These are phyloP conservation scores for Agrotis puta DNA, from an alignment of 2,888 invertebrate species.

Conservation along the genomic window DNA sequence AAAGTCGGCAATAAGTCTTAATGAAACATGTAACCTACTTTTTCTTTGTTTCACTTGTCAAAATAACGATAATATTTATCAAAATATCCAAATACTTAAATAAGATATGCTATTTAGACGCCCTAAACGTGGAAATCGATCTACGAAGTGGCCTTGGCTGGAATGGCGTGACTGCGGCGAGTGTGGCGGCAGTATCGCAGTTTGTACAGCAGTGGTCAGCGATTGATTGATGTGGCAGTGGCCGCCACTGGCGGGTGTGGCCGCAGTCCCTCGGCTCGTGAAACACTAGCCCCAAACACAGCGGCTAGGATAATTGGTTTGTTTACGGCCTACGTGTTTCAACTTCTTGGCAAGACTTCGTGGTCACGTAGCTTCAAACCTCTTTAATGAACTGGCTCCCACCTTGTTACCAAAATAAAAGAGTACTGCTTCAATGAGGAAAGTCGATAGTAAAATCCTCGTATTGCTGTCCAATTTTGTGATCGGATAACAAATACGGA, in stretches of 20 bases:
- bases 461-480: conserved; percentile 12
- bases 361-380: conserved; percentile 20
- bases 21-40: neutral
- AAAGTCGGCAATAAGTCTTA: neutral
- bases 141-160: conserved; percentile 50
- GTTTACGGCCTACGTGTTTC: conserved; percentile 58
- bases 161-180: conserved; percentile 61
- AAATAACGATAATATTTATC: neutral
- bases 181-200: conserved; percentile 58
- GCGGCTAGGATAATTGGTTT: conserved; percentile 69
- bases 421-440: conserved; percentile 10
- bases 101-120: conserved; percentile 34
- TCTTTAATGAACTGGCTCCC: conserved; percentile 21
- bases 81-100: conserved; percentile 25
- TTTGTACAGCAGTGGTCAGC: conserved; percentile 67
- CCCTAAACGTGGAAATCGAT: conserved; percentile 56
- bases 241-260: conserved; percentile 67
- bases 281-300: conserved; percentile 51
- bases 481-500: conserved; percentile 19
- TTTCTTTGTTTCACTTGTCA: conserved; percentile 2
- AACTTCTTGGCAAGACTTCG: conserved; percentile 30
- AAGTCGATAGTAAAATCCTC: conserved; percentile 10
- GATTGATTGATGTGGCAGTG: conserved; percentile 71
- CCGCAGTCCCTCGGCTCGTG: conserved; percentile 53
- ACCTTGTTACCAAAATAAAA: conserved; percentile 6